Evolutionary conservation across 1,140 invertebrate species (phyloP).

Genomic region (Rhizoglyphus robini): DNA sequence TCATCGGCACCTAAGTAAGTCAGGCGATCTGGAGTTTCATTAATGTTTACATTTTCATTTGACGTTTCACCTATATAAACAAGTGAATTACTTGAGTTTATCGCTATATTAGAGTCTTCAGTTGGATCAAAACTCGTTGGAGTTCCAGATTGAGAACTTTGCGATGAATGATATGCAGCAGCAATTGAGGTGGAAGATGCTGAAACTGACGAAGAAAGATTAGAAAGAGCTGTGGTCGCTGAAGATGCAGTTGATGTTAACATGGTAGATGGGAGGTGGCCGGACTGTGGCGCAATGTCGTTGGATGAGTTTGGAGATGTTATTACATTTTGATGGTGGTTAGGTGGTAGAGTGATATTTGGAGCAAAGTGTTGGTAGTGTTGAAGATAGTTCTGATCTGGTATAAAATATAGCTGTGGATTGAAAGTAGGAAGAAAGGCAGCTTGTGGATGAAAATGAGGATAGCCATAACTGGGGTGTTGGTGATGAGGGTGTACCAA

Average conservation of each 20-base stretch:
- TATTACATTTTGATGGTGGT: too few species aligned
- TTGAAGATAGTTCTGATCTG: neutral
- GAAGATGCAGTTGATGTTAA: neutral
- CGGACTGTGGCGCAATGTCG: neutral
- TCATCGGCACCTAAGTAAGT: too few species aligned
- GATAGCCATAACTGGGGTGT: too few species aligned
- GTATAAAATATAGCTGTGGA: neutral
- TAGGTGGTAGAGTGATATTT: too few species aligned
- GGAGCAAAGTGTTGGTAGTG: too few species aligned
- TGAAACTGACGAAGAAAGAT: slow-evolving; percentile 13
- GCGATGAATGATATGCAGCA: slow-evolving; percentile 22
- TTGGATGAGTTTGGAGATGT: too few species aligned
- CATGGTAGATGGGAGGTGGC: neutral
- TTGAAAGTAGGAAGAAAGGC: too few species aligned
- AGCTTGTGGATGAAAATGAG: too few species aligned
- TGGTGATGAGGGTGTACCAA: too few species aligned
- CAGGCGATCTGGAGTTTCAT: too few species aligned
- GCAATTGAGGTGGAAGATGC: slow-evolving; percentile 22
- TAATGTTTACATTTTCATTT: too few species aligned
- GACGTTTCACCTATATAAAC: too few species aligned
- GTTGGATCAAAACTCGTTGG: neutral
- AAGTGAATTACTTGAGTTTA: neutral
- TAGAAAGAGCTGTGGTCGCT: neutral
- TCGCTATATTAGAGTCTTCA: neutral
- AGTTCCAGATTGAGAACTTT: neutral